These are phyloP conservation scores for Abrostola triplasia DNA, from an alignment of 2,888 invertebrate species.

Conservation along the genomic window DNA sequence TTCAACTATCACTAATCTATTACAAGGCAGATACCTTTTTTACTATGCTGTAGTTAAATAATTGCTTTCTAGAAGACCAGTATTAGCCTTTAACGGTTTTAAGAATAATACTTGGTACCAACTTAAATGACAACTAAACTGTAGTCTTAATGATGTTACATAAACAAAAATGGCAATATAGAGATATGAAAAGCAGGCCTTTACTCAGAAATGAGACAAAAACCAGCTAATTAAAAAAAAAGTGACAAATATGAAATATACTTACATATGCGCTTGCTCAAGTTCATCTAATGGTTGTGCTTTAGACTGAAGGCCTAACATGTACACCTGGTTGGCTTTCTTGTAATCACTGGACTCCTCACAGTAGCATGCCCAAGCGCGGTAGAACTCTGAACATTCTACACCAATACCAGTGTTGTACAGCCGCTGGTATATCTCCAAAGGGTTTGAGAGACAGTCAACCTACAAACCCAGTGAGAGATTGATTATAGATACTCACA, in stretches of 20 bases:
- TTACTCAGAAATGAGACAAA: too few species aligned
- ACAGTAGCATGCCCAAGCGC: conserved; percentile 96
- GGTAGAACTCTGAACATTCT: conserved; percentile 94
- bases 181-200: too few species aligned
- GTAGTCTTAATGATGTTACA: too few species aligned
- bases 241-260: conserved; percentile 42
- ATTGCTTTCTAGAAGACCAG: too few species aligned
- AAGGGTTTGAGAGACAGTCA: conserved; percentile 92
- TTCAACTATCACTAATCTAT: too few species aligned
- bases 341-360: conserved; percentile 94
- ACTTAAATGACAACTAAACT: too few species aligned
- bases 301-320: conserved; percentile 91
- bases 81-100: too few species aligned
- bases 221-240: too few species aligned
- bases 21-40: too few species aligned
- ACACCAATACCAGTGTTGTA: conserved; percentile 94
- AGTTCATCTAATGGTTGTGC: conserved; percentile 95
- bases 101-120: too few species aligned
- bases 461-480: conserved; percentile 87
- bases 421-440: conserved; percentile 94
- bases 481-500: background rate
- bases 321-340: conserved; percentile 94
- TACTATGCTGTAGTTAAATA: too few species aligned
- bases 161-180: too few species aligned
- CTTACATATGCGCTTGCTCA: conserved; percentile 92